Evolutionary conservation across 2,113 vertebrate genomes (phyloP).

Genomic region (Ptyas mucosa): DNA sequence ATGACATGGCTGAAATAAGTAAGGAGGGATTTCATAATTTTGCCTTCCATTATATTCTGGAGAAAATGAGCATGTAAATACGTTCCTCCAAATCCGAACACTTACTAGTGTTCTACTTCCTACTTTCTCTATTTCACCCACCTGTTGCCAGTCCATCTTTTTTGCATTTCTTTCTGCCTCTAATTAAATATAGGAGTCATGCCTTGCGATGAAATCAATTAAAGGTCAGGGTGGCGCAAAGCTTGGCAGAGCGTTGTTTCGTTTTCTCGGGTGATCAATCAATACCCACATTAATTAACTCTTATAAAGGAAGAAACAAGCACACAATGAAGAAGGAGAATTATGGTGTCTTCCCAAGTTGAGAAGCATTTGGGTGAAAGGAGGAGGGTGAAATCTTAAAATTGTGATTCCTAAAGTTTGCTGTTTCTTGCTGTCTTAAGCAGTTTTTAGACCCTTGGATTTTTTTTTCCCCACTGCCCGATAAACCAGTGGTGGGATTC

Average conservation of each 20-base stretch:
- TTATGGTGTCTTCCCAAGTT: not conserved
- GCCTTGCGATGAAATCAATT: constrained; percentile 21
- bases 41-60: not conserved
- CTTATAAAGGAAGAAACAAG: not conserved
- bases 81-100: not conserved
- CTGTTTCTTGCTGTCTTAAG: not conserved
- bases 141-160: not conserved
- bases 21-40: not conserved
- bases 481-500: not conserved
- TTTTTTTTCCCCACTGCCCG: constrained; percentile 19
- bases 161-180: not conserved
- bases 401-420: not conserved
- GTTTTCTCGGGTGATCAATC: constrained; percentile 17
- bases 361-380: not conserved
- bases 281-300: constrained; percentile 23
- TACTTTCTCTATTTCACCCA: not conserved
- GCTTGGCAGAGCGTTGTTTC: constrained; percentile 14
- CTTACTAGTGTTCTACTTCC: not conserved
- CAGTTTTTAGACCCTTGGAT: constrained; percentile 26
- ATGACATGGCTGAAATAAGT: not conserved
- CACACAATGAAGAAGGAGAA: not conserved
- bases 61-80: not conserved
- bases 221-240: constrained; percentile 1
- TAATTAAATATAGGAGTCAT: constrained; percentile 26
- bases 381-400: not conserved